A percentile compares a stretch with the other conserved stretches of the same genome.
phyloP scores from a whole-genome alignment of 2,888 invertebrate species.

The Pammene aurita region DNA sequence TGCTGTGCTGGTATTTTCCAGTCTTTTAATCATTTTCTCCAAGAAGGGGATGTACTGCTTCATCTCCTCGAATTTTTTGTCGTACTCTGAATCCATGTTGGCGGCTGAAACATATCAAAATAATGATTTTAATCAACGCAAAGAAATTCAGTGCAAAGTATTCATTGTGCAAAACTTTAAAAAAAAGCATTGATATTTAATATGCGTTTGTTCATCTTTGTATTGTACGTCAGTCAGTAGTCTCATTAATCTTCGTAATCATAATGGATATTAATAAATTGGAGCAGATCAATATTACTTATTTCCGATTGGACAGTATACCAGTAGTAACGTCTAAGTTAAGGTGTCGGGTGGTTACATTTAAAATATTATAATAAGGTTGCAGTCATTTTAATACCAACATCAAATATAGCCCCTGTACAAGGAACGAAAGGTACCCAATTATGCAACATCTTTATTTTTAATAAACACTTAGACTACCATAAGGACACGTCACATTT shows the following conservation, averaged over 20 bases:
- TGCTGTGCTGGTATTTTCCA: constrained; percentile 78
- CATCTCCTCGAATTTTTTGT: constrained; percentile 85
- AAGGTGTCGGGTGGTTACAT: background rate
- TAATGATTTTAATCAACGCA: constrained; percentile 9
- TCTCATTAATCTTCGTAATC: constrained; percentile 8
- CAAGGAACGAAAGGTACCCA: background rate
- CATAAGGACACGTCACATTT: background rate
- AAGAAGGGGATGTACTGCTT: constrained; percentile 89
- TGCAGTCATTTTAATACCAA: background rate
- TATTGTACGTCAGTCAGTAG: background rate
- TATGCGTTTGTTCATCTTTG: background rate
- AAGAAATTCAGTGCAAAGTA: constrained; percentile 1
- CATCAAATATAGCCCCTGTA: background rate
- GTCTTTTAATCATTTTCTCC: constrained; percentile 86
- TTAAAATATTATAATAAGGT: background rate
- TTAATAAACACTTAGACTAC: background rate
- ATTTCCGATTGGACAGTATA: background rate
- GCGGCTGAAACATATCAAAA: constrained; percentile 53
- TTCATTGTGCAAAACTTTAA: background rate
- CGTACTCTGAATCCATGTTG: constrained; percentile 80
- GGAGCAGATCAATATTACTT: constrained; percentile 9
- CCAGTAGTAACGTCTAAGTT: background rate
- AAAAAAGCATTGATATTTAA: constrained; percentile 1
- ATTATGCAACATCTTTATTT: background rate
- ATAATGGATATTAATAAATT: constrained; percentile 8